These are phyloP conservation scores for Drosophila tropicalis DNA, from an alignment of 1,140 invertebrate species.

Conservation along the genomic window DNA sequence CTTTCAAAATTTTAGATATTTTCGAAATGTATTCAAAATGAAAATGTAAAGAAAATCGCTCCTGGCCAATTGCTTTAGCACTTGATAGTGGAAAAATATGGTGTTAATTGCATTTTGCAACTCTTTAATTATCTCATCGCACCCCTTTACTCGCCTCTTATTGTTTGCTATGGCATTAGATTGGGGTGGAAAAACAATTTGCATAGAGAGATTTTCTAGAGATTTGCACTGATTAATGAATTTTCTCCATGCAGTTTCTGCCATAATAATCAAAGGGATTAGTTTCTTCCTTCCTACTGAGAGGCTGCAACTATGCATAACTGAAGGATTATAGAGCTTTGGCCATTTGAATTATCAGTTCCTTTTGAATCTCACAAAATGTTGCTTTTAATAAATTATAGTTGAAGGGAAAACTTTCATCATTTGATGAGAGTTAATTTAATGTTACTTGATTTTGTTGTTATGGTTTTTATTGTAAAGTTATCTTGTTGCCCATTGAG, in stretches of 20 bases:
- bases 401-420: no score
- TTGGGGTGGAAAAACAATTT: background rate
- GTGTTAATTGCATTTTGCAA: slow-evolving; percentile 4
- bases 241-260: background rate
- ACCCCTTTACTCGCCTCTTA: no score
- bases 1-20: no score
- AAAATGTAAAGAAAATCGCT: no score
- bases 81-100: background rate
- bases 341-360: no score
- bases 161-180: background rate
- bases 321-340: no score
- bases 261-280: background rate
- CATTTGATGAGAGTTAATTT: no score
- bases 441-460: background rate
- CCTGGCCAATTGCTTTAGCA: background rate
- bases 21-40: no score
- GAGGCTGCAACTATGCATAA: no score
- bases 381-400: background rate
- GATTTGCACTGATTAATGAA: slow-evolving; percentile 15
- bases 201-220: slow-evolving; percentile 2
- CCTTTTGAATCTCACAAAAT: no score
- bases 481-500: background rate
- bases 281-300: no score
- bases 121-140: background rate
- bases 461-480: background rate